Conservation (phyloP, 2,797 vertebrate genomes). For the Pantherophis vulpinus region DNA sequence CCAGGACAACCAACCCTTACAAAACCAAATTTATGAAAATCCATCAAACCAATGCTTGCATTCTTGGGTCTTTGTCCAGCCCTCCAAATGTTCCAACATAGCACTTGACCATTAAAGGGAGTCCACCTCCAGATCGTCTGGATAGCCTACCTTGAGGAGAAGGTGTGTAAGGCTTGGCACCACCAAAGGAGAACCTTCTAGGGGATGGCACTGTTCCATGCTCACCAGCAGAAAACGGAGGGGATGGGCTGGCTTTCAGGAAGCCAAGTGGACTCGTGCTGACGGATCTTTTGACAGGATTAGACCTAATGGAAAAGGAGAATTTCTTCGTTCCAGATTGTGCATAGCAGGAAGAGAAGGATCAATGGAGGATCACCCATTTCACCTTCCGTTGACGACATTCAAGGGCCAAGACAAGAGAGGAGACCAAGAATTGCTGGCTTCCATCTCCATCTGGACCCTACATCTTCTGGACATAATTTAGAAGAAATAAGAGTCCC, state of each 20-base stretch:
- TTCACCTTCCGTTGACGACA: background rate
- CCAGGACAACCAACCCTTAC: background rate
- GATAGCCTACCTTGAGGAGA: constrained; percentile 79
- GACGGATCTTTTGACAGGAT: constrained; percentile 71
- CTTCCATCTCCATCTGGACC: background rate
- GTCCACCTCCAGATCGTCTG: background rate
- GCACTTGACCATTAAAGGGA: background rate
- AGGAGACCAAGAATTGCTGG: background rate
- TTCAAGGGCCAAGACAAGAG: background rate
- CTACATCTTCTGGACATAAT: background rate
- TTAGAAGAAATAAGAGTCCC: background rate
- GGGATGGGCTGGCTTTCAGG: constrained; percentile 77
- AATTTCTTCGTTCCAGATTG: background rate
- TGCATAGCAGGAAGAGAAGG: background rate
- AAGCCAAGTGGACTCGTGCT: constrained; percentile 72
- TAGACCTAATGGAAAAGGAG: constrained; percentile 68
- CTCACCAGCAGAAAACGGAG: constrained; percentile 73
- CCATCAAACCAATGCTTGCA: background rate
- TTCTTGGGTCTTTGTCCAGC: background rate
- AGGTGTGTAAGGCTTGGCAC: constrained; percentile 76
- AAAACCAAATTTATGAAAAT: background rate
- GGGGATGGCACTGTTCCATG: constrained; percentile 59
- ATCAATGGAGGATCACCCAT: background rate
- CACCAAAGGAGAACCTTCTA: constrained; percentile 74
- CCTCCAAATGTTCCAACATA: background rate